Evolutionary conservation across 2,113 vertebrate species (phyloP).

Genomic region (Psophia crepitans): DNA sequence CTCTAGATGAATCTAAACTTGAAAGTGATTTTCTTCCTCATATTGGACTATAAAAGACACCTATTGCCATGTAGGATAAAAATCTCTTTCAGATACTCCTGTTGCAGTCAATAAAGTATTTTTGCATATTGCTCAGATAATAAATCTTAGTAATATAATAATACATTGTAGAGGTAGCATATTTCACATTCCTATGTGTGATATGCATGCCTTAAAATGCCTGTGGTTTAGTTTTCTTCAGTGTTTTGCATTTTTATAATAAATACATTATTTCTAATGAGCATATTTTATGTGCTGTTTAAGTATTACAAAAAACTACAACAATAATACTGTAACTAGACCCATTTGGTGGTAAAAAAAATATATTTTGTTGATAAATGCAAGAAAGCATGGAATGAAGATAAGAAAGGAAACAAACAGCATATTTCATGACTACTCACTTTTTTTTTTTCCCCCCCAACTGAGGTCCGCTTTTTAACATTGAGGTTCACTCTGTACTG

Average conservation of each 20-base stretch:
- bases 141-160: background rate
- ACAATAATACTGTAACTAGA: background rate
- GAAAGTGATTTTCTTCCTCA: background rate
- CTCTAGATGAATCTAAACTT: background rate
- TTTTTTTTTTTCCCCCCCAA: background rate
- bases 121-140: background rate
- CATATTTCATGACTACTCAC: background rate
- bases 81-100: background rate
- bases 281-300: background rate
- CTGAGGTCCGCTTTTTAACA: background rate
- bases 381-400: background rate
- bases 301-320: background rate
- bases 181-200: background rate
- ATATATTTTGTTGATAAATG: background rate
- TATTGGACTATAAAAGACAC: background rate
- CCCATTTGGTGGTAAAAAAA: background rate
- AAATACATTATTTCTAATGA: background rate
- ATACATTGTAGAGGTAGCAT: background rate
- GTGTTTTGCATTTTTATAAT: background rate
- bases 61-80: background rate
- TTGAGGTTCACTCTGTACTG: fast-evolving
- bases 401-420: background rate
- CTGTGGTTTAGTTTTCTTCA: background rate
- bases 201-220: background rate
- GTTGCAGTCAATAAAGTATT: background rate